These are phyloP conservation scores for Zapus hudsonius DNA, from an alignment of 2,113 vertebrate genomes.

Conservation along the genomic window DNA sequence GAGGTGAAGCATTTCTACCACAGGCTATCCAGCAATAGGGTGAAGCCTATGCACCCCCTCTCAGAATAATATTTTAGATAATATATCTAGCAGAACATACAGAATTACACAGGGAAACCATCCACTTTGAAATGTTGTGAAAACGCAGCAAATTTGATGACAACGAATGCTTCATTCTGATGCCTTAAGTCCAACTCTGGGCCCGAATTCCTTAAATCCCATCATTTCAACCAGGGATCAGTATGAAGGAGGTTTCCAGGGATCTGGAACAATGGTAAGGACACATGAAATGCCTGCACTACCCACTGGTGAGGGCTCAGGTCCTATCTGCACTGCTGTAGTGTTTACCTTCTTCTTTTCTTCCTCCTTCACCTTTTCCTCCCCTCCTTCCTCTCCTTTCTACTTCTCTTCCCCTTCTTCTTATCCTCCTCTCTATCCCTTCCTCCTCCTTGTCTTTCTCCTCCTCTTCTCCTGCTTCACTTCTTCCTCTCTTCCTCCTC, in stretches of 20 bases:
- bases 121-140: background rate
- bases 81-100: background rate
- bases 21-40: background rate
- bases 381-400: no score
- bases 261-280: background rate
- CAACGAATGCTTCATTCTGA: background rate
- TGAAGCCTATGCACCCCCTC: background rate
- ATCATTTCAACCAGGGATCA: background rate
- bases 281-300: background rate
- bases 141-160: background rate
- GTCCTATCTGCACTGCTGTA: background rate
- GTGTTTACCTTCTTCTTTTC: background rate
- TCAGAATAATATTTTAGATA: background rate
- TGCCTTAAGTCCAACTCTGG: background rate
- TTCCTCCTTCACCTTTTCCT: no score
- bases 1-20: background rate
- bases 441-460: background rate
- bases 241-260: background rate
- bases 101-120: background rate
- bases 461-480: background rate
- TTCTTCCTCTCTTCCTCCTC: background rate
- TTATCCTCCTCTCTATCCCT: background rate
- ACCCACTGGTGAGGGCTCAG: background rate
- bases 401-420: no score
- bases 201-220: background rate